Evolutionary conservation across 2,113 vertebrate species (phyloP), one percentile per base, ranked within the genome.

Genomic region (Tachysurus vachellii): DNA sequence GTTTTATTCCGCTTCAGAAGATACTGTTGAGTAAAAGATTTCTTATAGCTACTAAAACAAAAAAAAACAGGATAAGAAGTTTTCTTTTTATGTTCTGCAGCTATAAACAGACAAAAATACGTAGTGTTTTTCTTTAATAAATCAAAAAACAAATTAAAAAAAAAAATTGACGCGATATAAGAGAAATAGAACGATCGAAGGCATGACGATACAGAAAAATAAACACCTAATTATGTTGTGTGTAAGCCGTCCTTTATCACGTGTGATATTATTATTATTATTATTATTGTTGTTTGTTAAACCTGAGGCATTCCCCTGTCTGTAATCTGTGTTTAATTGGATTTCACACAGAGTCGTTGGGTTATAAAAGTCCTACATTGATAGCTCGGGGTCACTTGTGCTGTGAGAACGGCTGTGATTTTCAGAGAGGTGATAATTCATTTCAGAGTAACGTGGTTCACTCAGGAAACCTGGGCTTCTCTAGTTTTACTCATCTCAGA

Each of bases 291-390:
- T 44, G 59, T 23, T 44, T 28, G 28, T 47, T 64, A 36, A 28
- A 31, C 8, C 12, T 44, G 44, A 56, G 70, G 66, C 66, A 75
- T 56, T 86, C 88, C 17, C 47, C 56, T 21, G 26, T 50, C 17
- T 70, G 50, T 83, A 12, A 6, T 36, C 28, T 26, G 26, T 68
- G 57, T 66, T 26, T 68, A 31, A 17, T 17, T 47, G 76, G 23
- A 54, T 12, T n/a, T 88, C 47, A 59, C 84, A 82, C 76, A 14
- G n/a, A 42, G 36, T 84, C 77, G 86, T 82, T n/a, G 13, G 64
- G 56, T 83, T 26, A 75, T 91, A 91, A 89, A 86, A 68, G 54
- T 86, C 12, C 56, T 36, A 10, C 53, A 68, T 11, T 53, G 59
- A 21, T 62, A n/a, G 62, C 31, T 26, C 9, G 3, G 85, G 61